A percentile compares a stretch with the other conserved stretches of the same genome.
Evolutionary conservation across 2,113 vertebrate species (phyloP).

Genomic region (Solenodon paradoxus): DNA sequence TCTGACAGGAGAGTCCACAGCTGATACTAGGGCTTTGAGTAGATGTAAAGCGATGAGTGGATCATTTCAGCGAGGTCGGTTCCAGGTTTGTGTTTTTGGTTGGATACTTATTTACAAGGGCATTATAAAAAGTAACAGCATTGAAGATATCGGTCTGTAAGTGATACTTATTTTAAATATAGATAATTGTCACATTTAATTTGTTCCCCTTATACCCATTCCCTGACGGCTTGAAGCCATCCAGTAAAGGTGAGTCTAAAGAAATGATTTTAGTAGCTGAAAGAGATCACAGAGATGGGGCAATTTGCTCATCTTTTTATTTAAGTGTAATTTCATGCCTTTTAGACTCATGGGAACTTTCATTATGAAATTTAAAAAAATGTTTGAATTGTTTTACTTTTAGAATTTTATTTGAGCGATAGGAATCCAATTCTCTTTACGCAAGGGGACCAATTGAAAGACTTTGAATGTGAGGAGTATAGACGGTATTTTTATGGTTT

Average conservation of each 20-base stretch:
- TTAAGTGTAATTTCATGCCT: constrained; percentile 18
- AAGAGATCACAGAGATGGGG: not conserved
- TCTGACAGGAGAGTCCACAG: constrained; percentile 58
- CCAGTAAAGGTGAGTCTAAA: constrained; percentile 1
- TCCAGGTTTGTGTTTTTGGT: constrained; percentile 78
- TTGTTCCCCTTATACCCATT: not conserved
- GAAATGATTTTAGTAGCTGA: constrained; percentile 49
- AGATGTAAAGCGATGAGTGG: constrained; percentile 59
- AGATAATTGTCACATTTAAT: constrained; percentile 38
- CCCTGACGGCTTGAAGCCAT: constrained; percentile 9
- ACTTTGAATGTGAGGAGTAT: not conserved
- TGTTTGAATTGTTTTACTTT: not conserved
- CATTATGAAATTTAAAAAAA: too few relatives aligned
- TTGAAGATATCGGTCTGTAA: constrained; percentile 24
- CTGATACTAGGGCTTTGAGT: constrained; percentile 66
- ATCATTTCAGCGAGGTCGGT: constrained; percentile 80
- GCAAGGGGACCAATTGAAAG: not conserved
- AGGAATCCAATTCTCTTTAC: not conserved
- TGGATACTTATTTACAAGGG: constrained; percentile 16
- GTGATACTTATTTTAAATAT: constrained; percentile 17
- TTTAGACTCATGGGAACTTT: constrained; percentile 26
- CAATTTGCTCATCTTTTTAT: not conserved
- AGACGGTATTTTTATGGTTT: constrained; percentile 7
- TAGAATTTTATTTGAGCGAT: constrained; percentile 27
- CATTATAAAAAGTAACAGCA: constrained; percentile 5